phyloP scores from a whole-genome alignment of 2,113 vertebrate genomes.

The Mustela lutreola region DNA sequence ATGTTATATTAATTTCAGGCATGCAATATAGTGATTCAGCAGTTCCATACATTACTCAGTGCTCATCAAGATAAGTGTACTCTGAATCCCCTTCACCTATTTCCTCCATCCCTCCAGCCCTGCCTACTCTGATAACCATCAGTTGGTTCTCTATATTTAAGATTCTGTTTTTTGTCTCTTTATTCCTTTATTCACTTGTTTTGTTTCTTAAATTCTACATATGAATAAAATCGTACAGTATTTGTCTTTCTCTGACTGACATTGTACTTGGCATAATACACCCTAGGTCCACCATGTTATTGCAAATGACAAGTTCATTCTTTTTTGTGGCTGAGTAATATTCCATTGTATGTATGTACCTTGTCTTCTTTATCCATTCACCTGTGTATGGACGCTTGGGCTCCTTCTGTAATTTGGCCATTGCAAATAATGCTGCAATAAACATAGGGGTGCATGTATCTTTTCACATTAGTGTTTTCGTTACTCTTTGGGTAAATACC shows the following conservation, averaged over 20 bases:
- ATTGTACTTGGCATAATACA: not conserved
- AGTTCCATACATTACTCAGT: too few species aligned
- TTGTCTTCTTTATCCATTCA: not conserved
- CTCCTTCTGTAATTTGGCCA: not conserved
- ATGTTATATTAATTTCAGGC: too few species aligned
- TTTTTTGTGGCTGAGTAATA: not conserved
- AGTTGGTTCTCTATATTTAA: not conserved
- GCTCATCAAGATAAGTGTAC: not conserved
- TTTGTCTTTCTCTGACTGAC: not conserved
- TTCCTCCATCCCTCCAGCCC: not conserved
- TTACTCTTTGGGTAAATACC: not conserved
- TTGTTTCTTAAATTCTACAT: not conserved
- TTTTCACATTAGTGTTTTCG: not conserved
- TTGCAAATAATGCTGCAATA: not conserved
- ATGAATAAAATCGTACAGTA: not conserved
- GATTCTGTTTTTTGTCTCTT: not conserved
- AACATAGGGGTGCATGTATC: not conserved
- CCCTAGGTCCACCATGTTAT: not conserved
- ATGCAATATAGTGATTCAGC: too few species aligned
- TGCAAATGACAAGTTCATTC: not conserved
- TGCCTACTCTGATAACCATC: not conserved
- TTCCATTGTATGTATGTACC: not conserved
- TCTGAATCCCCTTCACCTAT: not conserved
- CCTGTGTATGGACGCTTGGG: not conserved
- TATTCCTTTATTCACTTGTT: not conserved